Conservation (phyloP, 2,888 invertebrate genomes). For the Dione juno region DNA sequence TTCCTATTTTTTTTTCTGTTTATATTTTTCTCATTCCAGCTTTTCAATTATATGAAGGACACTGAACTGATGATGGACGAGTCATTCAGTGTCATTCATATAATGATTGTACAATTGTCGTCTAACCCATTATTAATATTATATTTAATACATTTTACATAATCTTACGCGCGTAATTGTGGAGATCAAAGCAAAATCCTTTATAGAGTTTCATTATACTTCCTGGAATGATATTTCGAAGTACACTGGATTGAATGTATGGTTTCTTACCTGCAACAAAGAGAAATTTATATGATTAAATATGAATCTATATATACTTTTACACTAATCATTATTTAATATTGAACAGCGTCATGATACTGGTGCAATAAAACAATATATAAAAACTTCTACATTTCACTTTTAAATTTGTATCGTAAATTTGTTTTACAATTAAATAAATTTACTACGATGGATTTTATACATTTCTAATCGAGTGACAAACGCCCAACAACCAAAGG, state of each 20-base stretch:
- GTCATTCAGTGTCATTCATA: constrained; percentile 30
- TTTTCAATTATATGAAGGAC: constrained; percentile 18
- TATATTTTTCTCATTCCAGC: constrained; percentile 34
- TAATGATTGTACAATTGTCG: constrained; percentile 50
- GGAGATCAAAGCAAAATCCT: constrained; percentile 54
- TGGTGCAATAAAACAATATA: background rate
- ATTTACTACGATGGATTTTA: constrained; percentile 42
- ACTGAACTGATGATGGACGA: constrained; percentile 16
- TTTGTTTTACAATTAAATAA: constrained; percentile 22
- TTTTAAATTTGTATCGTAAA: background rate
- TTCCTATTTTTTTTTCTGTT: constrained; percentile 6
- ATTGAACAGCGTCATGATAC: background rate
- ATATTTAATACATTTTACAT: constrained; percentile 49
- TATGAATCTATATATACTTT: constrained; percentile 16
- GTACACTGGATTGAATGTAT: constrained; percentile 32
- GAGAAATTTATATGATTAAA: constrained; percentile 35
- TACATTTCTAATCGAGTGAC: constrained; percentile 48
- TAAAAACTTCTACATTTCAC: background rate
- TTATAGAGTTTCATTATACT: constrained; percentile 47
- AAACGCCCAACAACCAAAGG: constrained; percentile 47
- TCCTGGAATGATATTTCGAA: constrained; percentile 39
- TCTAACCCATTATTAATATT: constrained; percentile 50
- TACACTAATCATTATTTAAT: constrained; percentile 9
- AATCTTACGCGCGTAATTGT: constrained; percentile 49
- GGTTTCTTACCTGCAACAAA: constrained; percentile 58